phyloP scores from a whole-genome alignment of 2,888 invertebrate species.

The Cyrtodaria siliqua region DNA sequence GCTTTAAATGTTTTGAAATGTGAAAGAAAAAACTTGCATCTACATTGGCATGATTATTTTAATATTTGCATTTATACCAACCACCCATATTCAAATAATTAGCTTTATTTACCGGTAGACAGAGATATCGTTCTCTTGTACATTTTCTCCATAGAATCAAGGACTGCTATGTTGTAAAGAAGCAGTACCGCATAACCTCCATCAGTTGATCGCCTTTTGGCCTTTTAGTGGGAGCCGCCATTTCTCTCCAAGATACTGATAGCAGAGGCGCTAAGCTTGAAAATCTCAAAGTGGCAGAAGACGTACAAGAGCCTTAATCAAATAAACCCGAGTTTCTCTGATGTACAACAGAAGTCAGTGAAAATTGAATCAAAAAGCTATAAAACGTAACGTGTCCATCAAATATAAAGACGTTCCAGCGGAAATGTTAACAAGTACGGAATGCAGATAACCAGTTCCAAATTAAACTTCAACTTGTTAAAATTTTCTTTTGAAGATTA shows the following conservation, averaged over 20 bases:
- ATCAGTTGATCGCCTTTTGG: background rate
- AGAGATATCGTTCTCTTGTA: too few relatives aligned
- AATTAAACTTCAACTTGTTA: too few relatives aligned
- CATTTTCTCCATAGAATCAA: too few relatives aligned
- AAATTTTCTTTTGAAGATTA: too few relatives aligned
- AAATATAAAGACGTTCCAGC: constrained; percentile 10
- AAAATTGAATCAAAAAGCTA: constrained; percentile 31
- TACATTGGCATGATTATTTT: too few relatives aligned
- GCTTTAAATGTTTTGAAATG: too few relatives aligned
- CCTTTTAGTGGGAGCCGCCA: background rate
- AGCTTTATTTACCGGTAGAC: too few relatives aligned
- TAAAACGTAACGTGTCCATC: constrained; percentile 20
- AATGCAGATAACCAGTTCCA: background rate
- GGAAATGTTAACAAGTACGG: constrained; percentile 11
- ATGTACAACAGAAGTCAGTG: background rate
- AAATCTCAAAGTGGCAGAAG: background rate
- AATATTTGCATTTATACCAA: too few relatives aligned
- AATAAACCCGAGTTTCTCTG: background rate
- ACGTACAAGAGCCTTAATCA: too few relatives aligned
- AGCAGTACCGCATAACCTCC: background rate
- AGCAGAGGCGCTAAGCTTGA: background rate
- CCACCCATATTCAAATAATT: too few relatives aligned
- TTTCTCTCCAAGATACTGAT: background rate
- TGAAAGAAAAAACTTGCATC: too few relatives aligned
- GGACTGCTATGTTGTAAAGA: too few relatives aligned